Base-by-base conservation (phyloP, 2,888 invertebrate species). In the Ctena decussata region DNA sequence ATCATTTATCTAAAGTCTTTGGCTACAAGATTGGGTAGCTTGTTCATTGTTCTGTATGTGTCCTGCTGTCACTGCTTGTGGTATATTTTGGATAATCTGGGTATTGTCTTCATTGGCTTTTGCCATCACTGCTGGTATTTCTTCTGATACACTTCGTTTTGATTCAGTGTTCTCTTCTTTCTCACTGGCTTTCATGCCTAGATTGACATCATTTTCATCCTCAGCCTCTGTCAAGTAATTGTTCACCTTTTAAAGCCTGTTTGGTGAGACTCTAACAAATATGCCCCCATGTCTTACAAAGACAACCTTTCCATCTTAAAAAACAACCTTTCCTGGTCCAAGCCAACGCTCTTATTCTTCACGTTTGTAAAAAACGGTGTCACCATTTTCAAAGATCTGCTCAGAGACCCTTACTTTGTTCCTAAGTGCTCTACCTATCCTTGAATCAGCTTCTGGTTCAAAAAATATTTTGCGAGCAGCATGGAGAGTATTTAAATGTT, bases 251-350 rank as follows among this genome's bases (percentile, higher is more conserved):
- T 46, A 18, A 12, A 88, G 76, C 78, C 84, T 83, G 41, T 88
- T 88, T 18, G 86, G 86, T 21, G 81, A 88, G 37, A 85, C 78
- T 24, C 85, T 69, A 15, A 89, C 82, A 82, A 88, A 88, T 15
- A 70, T 57, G 30, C 78, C 80, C 15, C 85, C 89, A 83, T 83
- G 85, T 21, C 88, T 69, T 11, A 88, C 81, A 78, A 88, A 88
- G 0, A 88, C 73, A 21, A 88, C 80, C 76, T 85, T 88, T 15
- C 87, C 86, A 82, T 89, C 86, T 75, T 86, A 90, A 76, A 75
- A 90, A 70, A 27, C 78, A 44, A 87, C 92, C 84, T 37, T n/a
- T n/a, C n/a, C n/a, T n/a, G n/a, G n/a, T n/a, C 78, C 77, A 11
- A 77, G 44, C 69, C 44, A 75, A 87, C 49, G 71, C 89, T 53